Evolutionary conservation across 2,888 invertebrate species (phyloP).

Genomic region (Auanema sp.): DNA sequence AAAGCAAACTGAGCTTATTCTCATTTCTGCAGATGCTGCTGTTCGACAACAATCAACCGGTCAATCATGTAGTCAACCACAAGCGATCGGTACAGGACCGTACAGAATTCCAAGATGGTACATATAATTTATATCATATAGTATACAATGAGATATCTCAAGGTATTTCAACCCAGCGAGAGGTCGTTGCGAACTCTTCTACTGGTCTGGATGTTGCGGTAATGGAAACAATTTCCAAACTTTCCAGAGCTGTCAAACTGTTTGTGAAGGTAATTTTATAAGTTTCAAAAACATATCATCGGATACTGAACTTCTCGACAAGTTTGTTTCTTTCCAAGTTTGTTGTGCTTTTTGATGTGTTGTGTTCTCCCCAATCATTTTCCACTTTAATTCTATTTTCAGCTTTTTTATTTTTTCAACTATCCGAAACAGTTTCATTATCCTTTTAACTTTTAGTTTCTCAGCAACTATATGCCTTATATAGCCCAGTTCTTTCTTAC

Average conservation of each 20-base stretch:
- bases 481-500: too few species aligned
- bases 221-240: slow-evolving; percentile 64
- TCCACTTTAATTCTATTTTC: neutral
- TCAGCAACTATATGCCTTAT: neutral
- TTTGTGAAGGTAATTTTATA: slow-evolving; percentile 59
- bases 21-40: too few species aligned
- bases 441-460: slow-evolving; percentile 13
- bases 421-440: slow-evolving; percentile 11
- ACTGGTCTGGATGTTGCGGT: slow-evolving; percentile 64
- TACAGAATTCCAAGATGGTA: slow-evolving; percentile 64
- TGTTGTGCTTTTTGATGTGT: neutral
- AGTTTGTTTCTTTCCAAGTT: neutral
- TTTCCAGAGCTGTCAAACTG: slow-evolving; percentile 59
- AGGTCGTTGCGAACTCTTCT: slow-evolving; percentile 63
- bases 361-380: neutral
- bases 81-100: slow-evolving; percentile 64
- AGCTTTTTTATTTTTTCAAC: slow-evolving; percentile 2
- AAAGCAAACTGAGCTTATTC: neutral
- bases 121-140: slow-evolving; percentile 2
- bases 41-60: slow-evolving; percentile 20
- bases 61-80: slow-evolving; percentile 55
- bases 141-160: neutral
- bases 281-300: neutral
- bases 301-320: neutral
- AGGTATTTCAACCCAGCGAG: slow-evolving; percentile 61